Evolutionary conservation across 2,113 vertebrate species (phyloP), one percentile per base, ranked within the genome.

Genomic region (Seriola rivoliana): DNA sequence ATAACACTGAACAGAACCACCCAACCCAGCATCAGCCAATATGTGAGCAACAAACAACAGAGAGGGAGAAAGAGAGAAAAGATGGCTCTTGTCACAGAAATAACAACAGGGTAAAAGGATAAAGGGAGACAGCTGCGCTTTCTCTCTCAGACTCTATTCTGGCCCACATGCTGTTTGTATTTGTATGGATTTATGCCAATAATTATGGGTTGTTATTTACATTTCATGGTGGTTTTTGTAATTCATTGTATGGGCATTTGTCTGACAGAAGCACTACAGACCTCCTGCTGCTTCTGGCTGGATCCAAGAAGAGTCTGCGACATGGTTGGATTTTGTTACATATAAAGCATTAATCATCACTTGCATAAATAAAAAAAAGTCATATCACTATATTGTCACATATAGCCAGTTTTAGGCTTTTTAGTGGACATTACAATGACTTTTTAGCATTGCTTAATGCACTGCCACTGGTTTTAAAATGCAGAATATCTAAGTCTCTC

Each of bases 391-490:
- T 54, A 16, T 16, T 7, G 16, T 50, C 46, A 19, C 21, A n/a
- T n/a, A 54, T 50, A 19, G 8, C 3, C 21, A 9, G 21, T 54
- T n/a, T 54, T n/a, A 25, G 55, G 23, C 8, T 21, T 57, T 57
- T 25, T 25, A 19, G n/a, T 21, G 16, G 16, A 36, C 6, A 36
- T 4, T 36, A 36, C 34, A 36, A 36, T 36, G 34, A 6, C n/a
- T 42, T 57, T 13, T 11, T 11, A 17, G 58, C 23, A 67, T 25
- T 60, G 4, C 11, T 6, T 42, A 21, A 23, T 57, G 12, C 14
- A 17, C 17, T 73, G 19, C 44, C 21, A 57, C n/a, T 64, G 59
- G 42, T 68, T 72, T 66, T 32, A 29, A 25, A 25, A 58, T 29
- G 55, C 32, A 17, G n/a, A 54, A n/a, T 34, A 50, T 50, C 25